Percentiles rank a stretch among this genome's conserved stretches.
Evolutionary conservation across 2,888 invertebrate genomes (phyloP).

Genomic region (Xestoiulus laeticollis): DNA sequence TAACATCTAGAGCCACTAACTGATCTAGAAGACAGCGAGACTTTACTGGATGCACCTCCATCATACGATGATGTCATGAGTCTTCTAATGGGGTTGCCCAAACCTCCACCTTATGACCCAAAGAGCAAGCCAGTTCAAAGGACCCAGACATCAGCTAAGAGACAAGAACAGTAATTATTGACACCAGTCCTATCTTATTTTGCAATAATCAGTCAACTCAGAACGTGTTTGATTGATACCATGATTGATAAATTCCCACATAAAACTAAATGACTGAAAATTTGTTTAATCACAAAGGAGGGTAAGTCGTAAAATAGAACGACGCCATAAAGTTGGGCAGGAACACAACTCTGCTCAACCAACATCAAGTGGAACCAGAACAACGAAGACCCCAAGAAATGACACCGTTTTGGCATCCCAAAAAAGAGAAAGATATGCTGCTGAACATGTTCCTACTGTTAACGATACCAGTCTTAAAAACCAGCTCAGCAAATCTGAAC

Average conservation of each 20-base stretch:
- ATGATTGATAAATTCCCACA: no score
- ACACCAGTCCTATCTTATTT: no score
- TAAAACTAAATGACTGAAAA: neutral
- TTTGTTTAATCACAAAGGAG: neutral
- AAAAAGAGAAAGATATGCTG: neutral
- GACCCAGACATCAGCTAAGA: neutral
- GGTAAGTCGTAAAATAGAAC: neutral
- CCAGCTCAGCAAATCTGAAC: neutral
- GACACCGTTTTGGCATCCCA: neutral
- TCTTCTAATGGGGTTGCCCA: neutral
- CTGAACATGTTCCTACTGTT: neutral
- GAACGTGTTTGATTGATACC: no score
- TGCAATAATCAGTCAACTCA: neutral
- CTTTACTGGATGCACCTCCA: neutral
- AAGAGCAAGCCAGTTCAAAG: constrained; percentile 28
- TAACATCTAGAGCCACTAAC: neutral
- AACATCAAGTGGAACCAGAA: neutral
- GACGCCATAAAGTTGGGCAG: neutral
- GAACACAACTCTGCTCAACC: neutral
- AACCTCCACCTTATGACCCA: neutral
- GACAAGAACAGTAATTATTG: neutral
- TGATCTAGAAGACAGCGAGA: neutral
- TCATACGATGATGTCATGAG: neutral
- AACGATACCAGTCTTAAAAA: neutral
- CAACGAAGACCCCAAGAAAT: neutral